Conservation (phyloP, 2,888 invertebrate species). For the Disparrhopalites patrizii region DNA sequence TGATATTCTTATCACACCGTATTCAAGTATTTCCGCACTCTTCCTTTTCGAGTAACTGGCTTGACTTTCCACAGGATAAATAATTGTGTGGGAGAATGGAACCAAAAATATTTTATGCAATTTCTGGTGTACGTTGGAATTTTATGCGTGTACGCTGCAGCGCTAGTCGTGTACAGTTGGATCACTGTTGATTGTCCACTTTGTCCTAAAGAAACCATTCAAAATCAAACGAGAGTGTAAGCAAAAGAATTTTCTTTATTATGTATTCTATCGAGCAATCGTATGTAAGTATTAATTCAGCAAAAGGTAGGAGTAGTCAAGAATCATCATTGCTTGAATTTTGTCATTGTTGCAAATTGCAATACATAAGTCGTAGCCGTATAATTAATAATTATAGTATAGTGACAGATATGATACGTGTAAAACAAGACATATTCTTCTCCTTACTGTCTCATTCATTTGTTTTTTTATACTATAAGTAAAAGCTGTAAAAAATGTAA, state of each 20-base stretch:
- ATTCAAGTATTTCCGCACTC: neutral
- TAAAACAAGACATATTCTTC: no score
- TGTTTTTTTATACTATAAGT: no score
- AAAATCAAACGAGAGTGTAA: conserved; percentile 72
- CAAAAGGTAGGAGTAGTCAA: no score
- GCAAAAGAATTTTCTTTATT: conserved; percentile 50
- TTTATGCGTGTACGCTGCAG: conserved; percentile 63
- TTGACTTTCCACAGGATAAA: conserved; percentile 63
- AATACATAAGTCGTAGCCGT: no score
- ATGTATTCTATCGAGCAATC: neutral
- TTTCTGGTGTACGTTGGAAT: conserved; percentile 76
- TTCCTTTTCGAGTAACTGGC: neutral
- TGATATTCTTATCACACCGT: neutral
- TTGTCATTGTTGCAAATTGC: no score
- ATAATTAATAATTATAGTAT: conserved; percentile 15
- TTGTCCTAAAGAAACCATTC: conserved; percentile 62
- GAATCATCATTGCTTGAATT: no score
- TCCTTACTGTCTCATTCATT: no score
- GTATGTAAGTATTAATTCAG: neutral
- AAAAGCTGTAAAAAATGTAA: no score
- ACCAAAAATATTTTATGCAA: conserved; percentile 87
- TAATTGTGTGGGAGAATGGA: conserved; percentile 86
- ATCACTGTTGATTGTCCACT: conserved; percentile 64
- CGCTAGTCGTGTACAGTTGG: conserved; percentile 68
- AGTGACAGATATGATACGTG: no score